Conservation (phyloP, 1,140 invertebrate species). For the Pemphigus obesinymphae region DNA sequence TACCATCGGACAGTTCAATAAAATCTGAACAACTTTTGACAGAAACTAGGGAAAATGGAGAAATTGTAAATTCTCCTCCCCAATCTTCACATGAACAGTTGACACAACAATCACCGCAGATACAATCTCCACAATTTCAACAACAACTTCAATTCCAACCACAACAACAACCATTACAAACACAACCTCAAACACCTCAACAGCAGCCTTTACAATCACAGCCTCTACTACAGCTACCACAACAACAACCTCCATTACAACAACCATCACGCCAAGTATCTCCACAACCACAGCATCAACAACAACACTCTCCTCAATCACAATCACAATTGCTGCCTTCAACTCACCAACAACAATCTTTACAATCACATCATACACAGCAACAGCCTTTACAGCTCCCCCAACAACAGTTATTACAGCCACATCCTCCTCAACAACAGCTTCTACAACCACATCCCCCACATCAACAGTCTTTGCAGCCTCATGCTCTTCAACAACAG, state of each 20-base stretch:
- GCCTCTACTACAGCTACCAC: not conserved
- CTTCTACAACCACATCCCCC: not conserved
- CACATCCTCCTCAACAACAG: not conserved
- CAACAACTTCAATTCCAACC: not conserved
- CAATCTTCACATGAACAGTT: not conserved
- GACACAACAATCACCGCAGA: not conserved
- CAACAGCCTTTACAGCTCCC: not conserved
- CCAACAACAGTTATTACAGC: not conserved
- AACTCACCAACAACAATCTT: not conserved
- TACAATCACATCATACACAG: not conserved
- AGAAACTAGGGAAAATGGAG: conserved; percentile 17
- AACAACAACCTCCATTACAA: not conserved
- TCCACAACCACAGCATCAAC: not conserved
- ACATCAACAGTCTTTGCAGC: not conserved
- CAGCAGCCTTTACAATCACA: not conserved
- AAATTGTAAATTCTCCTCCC: not conserved
- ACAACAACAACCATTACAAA: not conserved
- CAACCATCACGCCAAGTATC: not conserved
- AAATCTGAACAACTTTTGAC: conserved; percentile 8
- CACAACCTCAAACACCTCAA: not conserved
- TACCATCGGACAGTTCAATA: not conserved
- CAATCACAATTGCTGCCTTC: not conserved
- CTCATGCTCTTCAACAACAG: not conserved
- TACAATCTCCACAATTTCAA: not conserved
- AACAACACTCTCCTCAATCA: conserved; percentile 4